Evolutionary conservation across 2,888 invertebrate species (phyloP), one percentile per base, ranked within the genome.

Genomic region (Drosophila pseudotalamancana): DNA sequence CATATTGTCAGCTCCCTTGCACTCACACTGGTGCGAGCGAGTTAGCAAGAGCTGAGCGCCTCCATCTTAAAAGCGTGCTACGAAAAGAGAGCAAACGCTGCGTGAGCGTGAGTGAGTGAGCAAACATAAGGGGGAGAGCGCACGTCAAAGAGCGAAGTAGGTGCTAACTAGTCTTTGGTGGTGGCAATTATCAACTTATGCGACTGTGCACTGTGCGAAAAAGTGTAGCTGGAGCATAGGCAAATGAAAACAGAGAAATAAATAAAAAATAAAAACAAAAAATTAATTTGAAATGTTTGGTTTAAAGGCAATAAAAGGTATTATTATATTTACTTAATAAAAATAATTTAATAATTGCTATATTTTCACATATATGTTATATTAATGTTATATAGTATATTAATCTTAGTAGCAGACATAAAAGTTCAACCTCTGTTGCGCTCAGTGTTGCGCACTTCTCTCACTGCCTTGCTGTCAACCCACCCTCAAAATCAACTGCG

Each of bases 61-160:
- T 87, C 90, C 90, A 90, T 89, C 88, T 89, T 89, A 79, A 71
- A 79, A 82, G 65, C 56, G 51, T 61, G 21, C 61, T 46, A 54
- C 43, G 35, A 63, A 53, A 45, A 46, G 50, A 42, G 71, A 48
- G 66, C 59, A 31, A 45, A 46, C 55, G 55, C 11, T 42, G 27
- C 19, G 48, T 40, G 60, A 43, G 60, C 35, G 51, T 64, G 54
- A 37, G 59, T 29, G 55, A 43, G 50, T 16, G 18, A 51, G 32
- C 3, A 35, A 9, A 55, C 6, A 31, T 16, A 39, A 8, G 39
- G 39, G 53, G 54, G 66, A 42, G 77, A 72, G 63, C 54, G 39
- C 45, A 18, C 25, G 12, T 40, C 31, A 31, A 56, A 35, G 56
- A 50, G 53, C 53, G 29, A 1, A 34, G 40, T 50, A 59, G 57